A percentile compares a stretch with the other conserved stretches of the same genome.
phyloP scores from a whole-genome alignment of 2,113 vertebrate species.

The Apus apus region DNA sequence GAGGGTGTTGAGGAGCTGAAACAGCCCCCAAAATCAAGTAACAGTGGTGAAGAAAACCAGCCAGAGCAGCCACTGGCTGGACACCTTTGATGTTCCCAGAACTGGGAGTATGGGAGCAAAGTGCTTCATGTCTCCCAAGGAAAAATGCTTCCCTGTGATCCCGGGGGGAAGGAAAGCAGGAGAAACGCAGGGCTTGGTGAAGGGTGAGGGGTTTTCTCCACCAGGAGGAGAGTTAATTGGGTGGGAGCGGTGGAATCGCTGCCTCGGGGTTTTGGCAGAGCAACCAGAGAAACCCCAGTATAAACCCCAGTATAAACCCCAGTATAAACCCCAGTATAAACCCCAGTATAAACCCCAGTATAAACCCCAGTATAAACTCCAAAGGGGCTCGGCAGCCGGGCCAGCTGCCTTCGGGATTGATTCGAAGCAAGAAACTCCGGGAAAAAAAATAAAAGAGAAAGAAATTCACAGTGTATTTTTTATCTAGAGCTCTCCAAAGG shows the following conservation, averaged over 20 bases:
- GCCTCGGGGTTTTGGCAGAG: background rate
- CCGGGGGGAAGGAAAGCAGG: no score
- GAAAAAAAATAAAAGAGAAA: conserved; percentile 65
- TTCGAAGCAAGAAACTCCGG: background rate
- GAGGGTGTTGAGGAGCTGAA: background rate
- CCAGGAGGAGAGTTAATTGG: background rate
- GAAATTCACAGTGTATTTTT: background rate
- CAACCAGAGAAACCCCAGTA: background rate
- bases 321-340: background rate
- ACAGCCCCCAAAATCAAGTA: background rate
- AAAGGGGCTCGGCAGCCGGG: background rate
- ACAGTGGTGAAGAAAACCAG: background rate
- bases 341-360: no score
- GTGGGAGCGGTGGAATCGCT: background rate
- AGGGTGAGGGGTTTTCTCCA: background rate
- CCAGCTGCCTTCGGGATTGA: background rate
- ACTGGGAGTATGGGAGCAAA: background rate
- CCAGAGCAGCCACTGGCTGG: background rate
- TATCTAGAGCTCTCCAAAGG: background rate
- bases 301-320: no score
- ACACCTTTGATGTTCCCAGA: background rate
- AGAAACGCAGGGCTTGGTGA: background rate
- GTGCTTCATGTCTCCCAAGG: background rate
- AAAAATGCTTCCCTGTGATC: background rate
- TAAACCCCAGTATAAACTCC: background rate